These are phyloP conservation scores for Drosophila trichaetosa DNA, from an alignment of 2,888 invertebrate species.

Conservation along the genomic window DNA sequence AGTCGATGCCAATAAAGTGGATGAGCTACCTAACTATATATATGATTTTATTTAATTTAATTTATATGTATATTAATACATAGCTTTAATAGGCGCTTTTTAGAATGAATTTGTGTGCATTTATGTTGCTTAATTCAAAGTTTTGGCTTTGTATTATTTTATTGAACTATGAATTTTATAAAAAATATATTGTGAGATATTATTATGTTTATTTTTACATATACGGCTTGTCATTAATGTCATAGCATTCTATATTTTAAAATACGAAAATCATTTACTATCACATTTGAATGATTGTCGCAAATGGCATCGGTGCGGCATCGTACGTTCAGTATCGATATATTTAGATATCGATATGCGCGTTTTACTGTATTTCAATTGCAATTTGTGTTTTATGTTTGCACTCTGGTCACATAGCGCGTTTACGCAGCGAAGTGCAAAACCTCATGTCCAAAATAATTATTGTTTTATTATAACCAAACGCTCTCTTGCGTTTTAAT, in stretches of 20 bases:
- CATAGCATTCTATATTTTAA: not conserved
- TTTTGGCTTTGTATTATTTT: too few species aligned
- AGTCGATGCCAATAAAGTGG: too few species aligned
- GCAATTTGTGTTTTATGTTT: not conserved
- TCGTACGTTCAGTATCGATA: not conserved
- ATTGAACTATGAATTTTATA: too few species aligned
- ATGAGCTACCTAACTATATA: too few species aligned
- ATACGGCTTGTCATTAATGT: not conserved
- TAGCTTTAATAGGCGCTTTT: too few species aligned
- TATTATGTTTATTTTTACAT: not conserved
- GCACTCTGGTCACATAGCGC: conserved; percentile 32
- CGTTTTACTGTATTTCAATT: conserved; percentile 6
- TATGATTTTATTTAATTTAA: too few species aligned
- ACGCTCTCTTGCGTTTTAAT: conserved; percentile 19
- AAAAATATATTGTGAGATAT: too few species aligned
- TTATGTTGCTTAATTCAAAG: too few species aligned
- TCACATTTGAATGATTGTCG: not conserved
- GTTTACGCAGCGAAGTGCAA: conserved; percentile 40
- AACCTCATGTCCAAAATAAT: conserved; percentile 41
- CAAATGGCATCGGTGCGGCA: not conserved
- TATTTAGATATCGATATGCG: not conserved
- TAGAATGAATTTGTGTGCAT: too few species aligned
- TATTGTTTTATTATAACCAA: conserved; percentile 8
- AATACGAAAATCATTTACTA: not conserved
- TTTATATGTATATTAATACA: too few species aligned